Evolutionary conservation across 2,113 vertebrate genomes (phyloP).

Genomic region (Tachycineta bicolor): DNA sequence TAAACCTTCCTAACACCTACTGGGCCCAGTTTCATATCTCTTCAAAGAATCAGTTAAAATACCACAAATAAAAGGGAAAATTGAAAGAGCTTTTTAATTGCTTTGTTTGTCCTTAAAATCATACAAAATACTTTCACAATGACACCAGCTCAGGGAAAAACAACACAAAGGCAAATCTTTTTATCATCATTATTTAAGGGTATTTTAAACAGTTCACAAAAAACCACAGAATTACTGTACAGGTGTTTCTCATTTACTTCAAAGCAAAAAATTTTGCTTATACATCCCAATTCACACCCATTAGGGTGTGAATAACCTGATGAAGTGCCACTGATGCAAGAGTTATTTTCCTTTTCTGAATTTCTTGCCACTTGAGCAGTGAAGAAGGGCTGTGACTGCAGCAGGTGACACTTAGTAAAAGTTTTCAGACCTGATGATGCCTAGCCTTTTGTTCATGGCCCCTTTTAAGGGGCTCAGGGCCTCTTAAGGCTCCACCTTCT

Average conservation of each 20-base stretch:
- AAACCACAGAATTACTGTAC: background rate
- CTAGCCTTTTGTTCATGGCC: background rate
- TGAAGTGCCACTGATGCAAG: background rate
- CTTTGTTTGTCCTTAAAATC: constrained; percentile 39
- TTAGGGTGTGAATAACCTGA: background rate
- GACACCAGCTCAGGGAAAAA: constrained; percentile 26
- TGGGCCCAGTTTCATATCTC: constrained; percentile 38
- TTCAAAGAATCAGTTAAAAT: constrained; percentile 50
- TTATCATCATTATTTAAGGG: constrained; percentile 18
- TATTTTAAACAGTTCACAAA: constrained; percentile 18
- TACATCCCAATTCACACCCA: constrained; percentile 14
- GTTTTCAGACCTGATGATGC: background rate
- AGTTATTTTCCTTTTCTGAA: background rate
- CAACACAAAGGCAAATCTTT: background rate
- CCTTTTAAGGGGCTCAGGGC: background rate
- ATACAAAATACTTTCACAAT: constrained; percentile 12
- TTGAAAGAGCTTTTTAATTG: constrained; percentile 39
- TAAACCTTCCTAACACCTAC: constrained; percentile 55
- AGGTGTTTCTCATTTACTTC: constrained; percentile 24
- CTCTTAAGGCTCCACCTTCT: background rate
- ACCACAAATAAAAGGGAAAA: constrained; percentile 14
- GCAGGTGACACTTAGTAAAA: background rate
- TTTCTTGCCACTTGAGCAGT: background rate
- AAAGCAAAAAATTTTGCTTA: background rate
- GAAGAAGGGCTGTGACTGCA: background rate